phyloP scores from a whole-genome alignment of 2,888 invertebrate species.

The Erebia aethiops region DNA sequence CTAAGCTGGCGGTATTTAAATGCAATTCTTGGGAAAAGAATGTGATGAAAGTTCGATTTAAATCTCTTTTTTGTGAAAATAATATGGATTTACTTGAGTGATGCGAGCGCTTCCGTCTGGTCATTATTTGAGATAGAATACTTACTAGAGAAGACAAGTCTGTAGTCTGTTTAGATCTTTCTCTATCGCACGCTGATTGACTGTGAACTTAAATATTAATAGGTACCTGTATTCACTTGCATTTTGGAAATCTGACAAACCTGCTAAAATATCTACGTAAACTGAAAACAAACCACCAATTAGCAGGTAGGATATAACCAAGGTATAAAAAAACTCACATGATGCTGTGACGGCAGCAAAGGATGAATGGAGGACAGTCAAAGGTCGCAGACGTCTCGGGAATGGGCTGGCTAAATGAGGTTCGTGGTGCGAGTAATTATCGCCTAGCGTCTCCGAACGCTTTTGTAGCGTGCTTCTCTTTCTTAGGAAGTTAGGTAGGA shows the following conservation, averaged over 20 bases:
- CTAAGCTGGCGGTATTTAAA: too few relatives aligned
- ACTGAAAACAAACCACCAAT: conserved; percentile 11
- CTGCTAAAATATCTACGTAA: not conserved
- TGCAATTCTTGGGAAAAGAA: too few relatives aligned
- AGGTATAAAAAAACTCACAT: conserved; percentile 35
- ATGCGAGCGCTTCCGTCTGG: too few relatives aligned
- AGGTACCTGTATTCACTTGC: too few relatives aligned
- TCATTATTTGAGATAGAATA: too few relatives aligned
- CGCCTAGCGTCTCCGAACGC: conserved; percentile 40
- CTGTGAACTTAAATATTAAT: too few relatives aligned
- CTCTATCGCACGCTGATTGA: too few relatives aligned
- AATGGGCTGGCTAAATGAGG: conserved; percentile 59
- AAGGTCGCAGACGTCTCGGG: conserved; percentile 56
- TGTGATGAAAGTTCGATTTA: too few relatives aligned
- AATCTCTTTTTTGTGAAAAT: too few relatives aligned
- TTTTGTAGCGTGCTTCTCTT: not conserved
- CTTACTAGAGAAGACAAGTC: too few relatives aligned
- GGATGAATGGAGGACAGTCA: conserved; percentile 62
- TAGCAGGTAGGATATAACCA: conserved; percentile 26
- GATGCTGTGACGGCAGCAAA: conserved; percentile 45
- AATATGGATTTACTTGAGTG: too few relatives aligned
- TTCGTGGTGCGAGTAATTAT: conserved; percentile 60
- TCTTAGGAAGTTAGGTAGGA: not conserved
- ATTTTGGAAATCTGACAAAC: not conserved
- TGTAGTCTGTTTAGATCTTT: too few relatives aligned